These are phyloP conservation scores for Cephus spinipes DNA, from an alignment of 2,888 invertebrate genomes.

Conservation along the genomic window DNA sequence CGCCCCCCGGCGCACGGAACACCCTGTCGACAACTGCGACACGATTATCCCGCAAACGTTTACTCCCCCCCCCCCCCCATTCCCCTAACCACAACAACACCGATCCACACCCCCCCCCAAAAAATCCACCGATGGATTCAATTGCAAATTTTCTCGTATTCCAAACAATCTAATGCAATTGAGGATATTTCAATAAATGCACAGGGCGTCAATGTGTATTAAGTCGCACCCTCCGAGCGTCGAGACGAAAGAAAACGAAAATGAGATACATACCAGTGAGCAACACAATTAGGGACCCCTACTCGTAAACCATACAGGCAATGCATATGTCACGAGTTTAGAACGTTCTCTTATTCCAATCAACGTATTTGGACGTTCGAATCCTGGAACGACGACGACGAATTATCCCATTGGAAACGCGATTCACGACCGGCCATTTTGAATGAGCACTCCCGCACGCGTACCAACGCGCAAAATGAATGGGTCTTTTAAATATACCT, in stretches of 20 bases:
- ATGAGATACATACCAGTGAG: not conserved
- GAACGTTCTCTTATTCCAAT: not conserved
- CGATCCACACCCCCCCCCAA: not conserved
- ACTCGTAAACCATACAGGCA: not conserved
- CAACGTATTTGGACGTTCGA: no score
- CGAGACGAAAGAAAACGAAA: not conserved
- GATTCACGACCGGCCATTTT: not conserved
- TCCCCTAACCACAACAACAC: not conserved
- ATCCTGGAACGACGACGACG: no score
- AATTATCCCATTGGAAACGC: not conserved
- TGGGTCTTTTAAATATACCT: not conserved
- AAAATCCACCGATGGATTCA: not conserved
- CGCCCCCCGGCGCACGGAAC: conserved; percentile 62
- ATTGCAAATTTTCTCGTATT: not conserved
- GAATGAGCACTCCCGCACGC: not conserved
- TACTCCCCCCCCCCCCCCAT: not conserved
- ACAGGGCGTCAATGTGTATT: not conserved
- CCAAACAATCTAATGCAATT: not conserved
- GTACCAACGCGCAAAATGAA: not conserved
- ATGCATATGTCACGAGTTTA: not conserved
- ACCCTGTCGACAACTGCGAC: conserved; percentile 62
- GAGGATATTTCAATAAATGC: not conserved
- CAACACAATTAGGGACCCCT: not conserved
- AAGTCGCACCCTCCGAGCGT: not conserved
- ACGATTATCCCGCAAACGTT: not conserved